These are phyloP conservation scores for Liparis tanakae DNA, from an alignment of 2,797 vertebrate genomes.

Conservation along the genomic window DNA sequence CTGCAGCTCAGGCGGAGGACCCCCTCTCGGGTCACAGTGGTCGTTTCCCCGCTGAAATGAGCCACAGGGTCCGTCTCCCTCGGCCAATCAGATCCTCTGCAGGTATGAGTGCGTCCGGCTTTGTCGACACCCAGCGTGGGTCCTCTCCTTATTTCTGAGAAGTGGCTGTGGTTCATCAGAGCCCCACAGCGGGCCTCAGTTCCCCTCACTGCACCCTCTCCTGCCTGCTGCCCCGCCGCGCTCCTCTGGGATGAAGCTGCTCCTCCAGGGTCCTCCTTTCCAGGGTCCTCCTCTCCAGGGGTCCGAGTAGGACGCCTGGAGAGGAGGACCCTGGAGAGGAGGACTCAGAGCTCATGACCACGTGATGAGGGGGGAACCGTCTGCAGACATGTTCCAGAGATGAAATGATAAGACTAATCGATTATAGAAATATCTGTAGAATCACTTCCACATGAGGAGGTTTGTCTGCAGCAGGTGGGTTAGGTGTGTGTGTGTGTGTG, in stretches of 20 bases:
- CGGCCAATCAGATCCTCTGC: not conserved
- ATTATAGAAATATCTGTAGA: not conserved
- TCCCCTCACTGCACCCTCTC: too few relatives aligned
- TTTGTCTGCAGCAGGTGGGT: not conserved
- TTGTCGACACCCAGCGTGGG: not conserved
- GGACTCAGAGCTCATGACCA: too few relatives aligned
- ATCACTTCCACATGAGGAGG: not conserved
- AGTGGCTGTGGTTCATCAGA: slow-evolving; percentile 23
- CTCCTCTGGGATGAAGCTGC: too few relatives aligned
- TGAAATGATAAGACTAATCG: not conserved
- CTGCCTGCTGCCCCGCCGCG: too few relatives aligned
- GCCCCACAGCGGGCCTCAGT: too few relatives aligned
- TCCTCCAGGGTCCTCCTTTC: too few relatives aligned
- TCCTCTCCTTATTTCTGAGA: slow-evolving; percentile 34
- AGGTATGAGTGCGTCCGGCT: slow-evolving; percentile 10
- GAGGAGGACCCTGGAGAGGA: too few relatives aligned
- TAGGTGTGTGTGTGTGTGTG: not conserved
- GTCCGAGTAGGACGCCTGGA: too few relatives aligned
- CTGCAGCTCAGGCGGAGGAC: not conserved
- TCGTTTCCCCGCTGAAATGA: too few relatives aligned
- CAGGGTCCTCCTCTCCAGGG: not conserved
- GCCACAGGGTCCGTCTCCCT: too few relatives aligned
- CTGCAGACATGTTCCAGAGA: not conserved
- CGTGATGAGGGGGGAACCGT: too few relatives aligned
- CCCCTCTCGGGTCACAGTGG: too few relatives aligned